These are phyloP conservation scores for Pseudomugil tenellus DNA, from an alignment of 2,797 vertebrate species.

Conservation along the genomic window DNA sequence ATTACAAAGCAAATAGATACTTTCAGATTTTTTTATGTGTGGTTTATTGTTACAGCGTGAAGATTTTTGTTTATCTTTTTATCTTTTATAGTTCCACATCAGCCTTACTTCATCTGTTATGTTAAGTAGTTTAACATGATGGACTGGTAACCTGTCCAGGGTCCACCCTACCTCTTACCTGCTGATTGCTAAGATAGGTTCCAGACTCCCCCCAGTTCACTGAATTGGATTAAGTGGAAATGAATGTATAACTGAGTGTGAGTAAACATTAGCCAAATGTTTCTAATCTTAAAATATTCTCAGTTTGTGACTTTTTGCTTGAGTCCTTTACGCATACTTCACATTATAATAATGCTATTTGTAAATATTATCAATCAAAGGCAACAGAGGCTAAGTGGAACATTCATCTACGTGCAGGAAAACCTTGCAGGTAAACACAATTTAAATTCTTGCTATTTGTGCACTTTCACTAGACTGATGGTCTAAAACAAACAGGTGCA, in stretches of 20 bases:
- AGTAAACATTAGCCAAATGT: not conserved
- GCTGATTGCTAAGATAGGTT: too few species aligned
- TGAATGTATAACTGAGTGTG: too few species aligned
- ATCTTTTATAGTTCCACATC: not conserved
- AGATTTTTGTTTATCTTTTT: not conserved
- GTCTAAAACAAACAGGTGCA: conserved; percentile 30
- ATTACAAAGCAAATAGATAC: not conserved
- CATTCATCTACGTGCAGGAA: conserved; percentile 11
- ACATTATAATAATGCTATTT: conserved; percentile 3
- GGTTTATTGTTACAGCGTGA: not conserved
- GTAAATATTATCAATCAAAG: conserved; percentile 8
- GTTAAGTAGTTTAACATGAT: too few species aligned
- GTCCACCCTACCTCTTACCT: too few species aligned
- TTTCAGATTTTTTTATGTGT: not conserved
- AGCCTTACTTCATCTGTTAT: not conserved
- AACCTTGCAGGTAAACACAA: conserved; percentile 31
- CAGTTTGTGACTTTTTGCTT: not conserved
- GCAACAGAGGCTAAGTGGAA: not conserved
- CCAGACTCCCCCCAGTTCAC: too few species aligned
- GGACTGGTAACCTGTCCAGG: too few species aligned
- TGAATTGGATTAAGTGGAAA: too few species aligned
- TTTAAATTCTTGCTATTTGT: conserved; percentile 18
- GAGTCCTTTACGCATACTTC: not conserved
- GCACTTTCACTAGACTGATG: conserved; percentile 23
- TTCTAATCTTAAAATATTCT: not conserved